Conservation (phyloP, 2,113 vertebrate genomes). For the Pristiophorus japonicus region DNA sequence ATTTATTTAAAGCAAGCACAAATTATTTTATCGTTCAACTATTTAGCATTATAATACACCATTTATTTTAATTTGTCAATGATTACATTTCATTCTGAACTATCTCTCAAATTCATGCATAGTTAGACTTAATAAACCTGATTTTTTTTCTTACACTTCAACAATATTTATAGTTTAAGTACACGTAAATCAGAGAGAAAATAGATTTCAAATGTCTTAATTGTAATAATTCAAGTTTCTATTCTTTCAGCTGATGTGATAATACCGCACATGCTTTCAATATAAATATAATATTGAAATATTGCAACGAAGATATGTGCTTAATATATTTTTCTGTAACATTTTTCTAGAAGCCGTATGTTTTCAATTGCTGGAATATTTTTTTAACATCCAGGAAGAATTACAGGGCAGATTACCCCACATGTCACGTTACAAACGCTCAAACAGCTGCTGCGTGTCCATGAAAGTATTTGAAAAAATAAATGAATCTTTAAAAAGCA, state of each 20-base stretch:
- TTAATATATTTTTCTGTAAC: background rate
- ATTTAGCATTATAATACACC: background rate
- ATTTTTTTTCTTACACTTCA: background rate
- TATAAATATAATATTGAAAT: background rate
- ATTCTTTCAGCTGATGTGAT: background rate
- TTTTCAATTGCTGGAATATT: slow-evolving; percentile 9
- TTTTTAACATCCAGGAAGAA: background rate
- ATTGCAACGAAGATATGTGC: background rate
- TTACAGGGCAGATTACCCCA: background rate
- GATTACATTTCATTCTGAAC: background rate
- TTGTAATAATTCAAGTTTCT: background rate
- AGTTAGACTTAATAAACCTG: background rate
- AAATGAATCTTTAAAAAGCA: background rate
- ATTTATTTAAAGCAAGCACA: background rate
- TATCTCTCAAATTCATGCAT: background rate
- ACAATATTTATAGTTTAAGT: background rate
- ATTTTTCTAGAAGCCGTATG: background rate
- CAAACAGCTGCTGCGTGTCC: slow-evolving; percentile 1
- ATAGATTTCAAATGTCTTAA: background rate
- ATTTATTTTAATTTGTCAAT: background rate
- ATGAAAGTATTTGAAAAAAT: background rate
- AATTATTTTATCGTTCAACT: background rate
- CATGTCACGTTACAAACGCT: background rate
- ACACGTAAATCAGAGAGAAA: background rate
- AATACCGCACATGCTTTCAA: background rate